phyloP scores from a whole-genome alignment of 2,113 vertebrate genomes.

The Ceratotherium simum region DNA sequence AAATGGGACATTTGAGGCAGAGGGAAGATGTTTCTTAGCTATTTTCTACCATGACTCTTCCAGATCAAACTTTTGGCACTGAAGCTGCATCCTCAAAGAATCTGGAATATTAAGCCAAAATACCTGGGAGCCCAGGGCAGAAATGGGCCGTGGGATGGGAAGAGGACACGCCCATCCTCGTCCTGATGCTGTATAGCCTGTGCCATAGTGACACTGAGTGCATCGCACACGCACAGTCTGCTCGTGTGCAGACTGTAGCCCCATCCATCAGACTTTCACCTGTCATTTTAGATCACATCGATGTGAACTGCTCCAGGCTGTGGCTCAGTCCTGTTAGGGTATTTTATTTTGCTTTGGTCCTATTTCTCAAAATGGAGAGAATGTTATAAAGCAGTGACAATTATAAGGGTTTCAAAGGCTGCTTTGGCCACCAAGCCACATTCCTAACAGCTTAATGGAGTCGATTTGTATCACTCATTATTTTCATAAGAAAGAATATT shows the following conservation, averaged over 20 bases:
- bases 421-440: slow-evolving; percentile 29
- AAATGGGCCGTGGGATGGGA: neutral
- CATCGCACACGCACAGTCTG: neutral
- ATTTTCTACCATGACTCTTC: slow-evolving; percentile 32
- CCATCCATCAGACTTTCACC: slow-evolving; percentile 60
- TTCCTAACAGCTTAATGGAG: slow-evolving; percentile 21
- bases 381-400: neutral
- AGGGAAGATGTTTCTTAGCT: neutral
- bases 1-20: neutral
- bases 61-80: neutral
- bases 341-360: slow-evolving; percentile 66
- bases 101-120: neutral
- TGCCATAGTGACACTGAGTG: neutral
- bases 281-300: slow-evolving; percentile 60
- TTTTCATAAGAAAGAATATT: slow-evolving; percentile 41
- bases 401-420: slow-evolving; percentile 34
- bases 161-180: neutral
- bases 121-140: neutral
- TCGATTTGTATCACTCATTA: neutral
- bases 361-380: slow-evolving; percentile 67
- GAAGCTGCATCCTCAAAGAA: neutral
- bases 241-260: neutral
- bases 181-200: neutral
- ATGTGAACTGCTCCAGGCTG: slow-evolving; percentile 53
- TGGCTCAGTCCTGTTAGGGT: slow-evolving; percentile 43